Evolutionary conservation across 2,888 invertebrate genomes (phyloP), one percentile per base, ranked within the genome.

Genomic region (Folsomia candida): DNA sequence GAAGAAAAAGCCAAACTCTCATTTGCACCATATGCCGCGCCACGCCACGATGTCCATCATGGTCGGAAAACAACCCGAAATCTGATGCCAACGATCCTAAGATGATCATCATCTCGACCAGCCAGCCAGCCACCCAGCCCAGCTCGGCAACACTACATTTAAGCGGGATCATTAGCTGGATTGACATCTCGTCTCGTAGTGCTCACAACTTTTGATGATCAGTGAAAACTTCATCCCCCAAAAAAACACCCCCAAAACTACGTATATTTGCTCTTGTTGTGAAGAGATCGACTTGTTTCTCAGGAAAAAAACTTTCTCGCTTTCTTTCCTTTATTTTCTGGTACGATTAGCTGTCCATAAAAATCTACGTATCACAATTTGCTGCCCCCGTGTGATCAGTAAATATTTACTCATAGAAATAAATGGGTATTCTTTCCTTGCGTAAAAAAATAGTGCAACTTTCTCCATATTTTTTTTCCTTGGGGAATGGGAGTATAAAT

Each of bases 11-110:
- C 69, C 70, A 65, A 73, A 76, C 69, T 76, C 76, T 78, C 78
- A 78, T 78, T 78, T 78, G 75, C 76, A 76, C 78, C 78, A 78
- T 76, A 76, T 78, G 78, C 76, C 72, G 65, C 76, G 74, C 67
- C 74, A 74, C 76, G 71, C 73, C 72, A 75, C 75, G 75, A 75
- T 72, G 75, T 14, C 37, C 75, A 71, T 75, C 77, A 77, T 77
- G 25, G 2, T 25, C 25, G 4, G 25, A 26, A 60, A 60, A 6
- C 22, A 60, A 26, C 22, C 24, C 18, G 6, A 37, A 37, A 54
- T 6, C 54, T 22, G n/a, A 54, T 20, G n/a, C 18, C n/a, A 22
- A 11, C 54, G 4, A 54, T n/a, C 11, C 6, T 54, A 54, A 54
- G 18, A 22, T 22, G 54, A 54, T 20, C 11, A 54, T 54, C 11